Percentiles rank a stretch among this genome's conserved stretches.
phyloP scores from a whole-genome alignment of 2,113 vertebrate species.

The Misgurnus mizolepis region DNA sequence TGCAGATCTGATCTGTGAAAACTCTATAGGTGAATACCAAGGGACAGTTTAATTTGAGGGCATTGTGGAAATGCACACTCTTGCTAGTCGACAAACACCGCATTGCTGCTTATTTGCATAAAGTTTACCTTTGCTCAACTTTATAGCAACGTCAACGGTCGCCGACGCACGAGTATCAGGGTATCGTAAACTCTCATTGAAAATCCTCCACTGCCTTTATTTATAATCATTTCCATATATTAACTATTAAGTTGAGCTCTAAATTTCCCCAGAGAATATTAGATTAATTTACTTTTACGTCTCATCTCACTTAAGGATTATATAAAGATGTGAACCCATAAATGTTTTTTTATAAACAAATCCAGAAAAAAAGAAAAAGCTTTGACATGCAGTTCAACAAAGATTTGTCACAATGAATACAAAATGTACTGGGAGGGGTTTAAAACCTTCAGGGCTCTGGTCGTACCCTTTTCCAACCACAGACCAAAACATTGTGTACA shows the following conservation, averaged over 20 bases:
- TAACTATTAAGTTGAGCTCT: neutral
- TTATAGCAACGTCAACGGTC: no score
- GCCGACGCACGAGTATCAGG: no score
- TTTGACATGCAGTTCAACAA: neutral
- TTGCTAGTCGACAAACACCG: no score
- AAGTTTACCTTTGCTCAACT: no score
- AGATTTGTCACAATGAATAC: neutral
- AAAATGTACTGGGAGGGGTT: neutral
- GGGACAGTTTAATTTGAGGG: no score
- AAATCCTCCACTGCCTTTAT: neutral
- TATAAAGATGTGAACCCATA: neutral
- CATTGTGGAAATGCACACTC: no score
- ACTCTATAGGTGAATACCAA: no score
- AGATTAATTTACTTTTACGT: no score
- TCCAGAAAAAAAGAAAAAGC: neutral
- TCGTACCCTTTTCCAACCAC: slow-evolving; percentile 33
- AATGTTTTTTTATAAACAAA: neutral
- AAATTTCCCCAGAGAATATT: no score
- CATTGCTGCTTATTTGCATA: no score
- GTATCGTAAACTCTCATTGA: neutral
- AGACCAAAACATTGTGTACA: slow-evolving; percentile 54
- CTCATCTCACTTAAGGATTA: neutral
- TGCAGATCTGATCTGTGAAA: no score
- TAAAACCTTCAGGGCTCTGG: neutral
- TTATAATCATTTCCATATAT: neutral